Evolutionary conservation across 2,888 invertebrate species (phyloP), one percentile per base, ranked within the genome.

Genomic region (Mantis religiosa): DNA sequence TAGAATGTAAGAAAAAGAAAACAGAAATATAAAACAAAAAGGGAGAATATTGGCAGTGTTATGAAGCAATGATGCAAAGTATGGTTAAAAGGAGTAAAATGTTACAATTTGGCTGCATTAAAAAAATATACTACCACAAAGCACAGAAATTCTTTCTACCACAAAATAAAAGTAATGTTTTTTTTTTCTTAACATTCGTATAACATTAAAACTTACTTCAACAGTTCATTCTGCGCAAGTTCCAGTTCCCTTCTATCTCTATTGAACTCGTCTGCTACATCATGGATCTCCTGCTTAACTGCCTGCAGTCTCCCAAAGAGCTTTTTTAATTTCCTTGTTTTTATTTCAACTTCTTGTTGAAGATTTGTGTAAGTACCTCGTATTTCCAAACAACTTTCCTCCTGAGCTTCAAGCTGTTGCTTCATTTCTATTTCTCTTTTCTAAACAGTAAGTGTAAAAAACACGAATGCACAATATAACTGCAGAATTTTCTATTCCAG

Each of bases 291-390:
- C 92, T 96, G 96, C 91, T 97, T 95, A 1, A 96, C 93, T 4
- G 95, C 94, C 93, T 97, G 95, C 92, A 97, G 95, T 93, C 98
- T 98, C 27, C 96, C 95, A 92, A 98, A 97, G 92, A 99, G 95
- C 93, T 98, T 98, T 92, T 98, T 98, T 88, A 99, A 93, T 93
- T 99, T 98, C 92, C 97, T 97, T 34, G 98, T 97, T 93, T 99
- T 99, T 89, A 98, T 96, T 92, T 99, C 99, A 2, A 99, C 98
- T 93, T 99, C 99, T 93, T 99, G 99, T 92, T 99, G 98, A 89
- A 99, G 94, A 87, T 97, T 97, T 14, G 97, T 96, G 92, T 98
- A 99, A 0, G 98, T 99, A 92, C 97, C 98, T 89, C 97, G 96
- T 89, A 99, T 96, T 92, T 98, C 98, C 87, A 97, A 94, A 25